phyloP scores from a whole-genome alignment of 2,113 vertebrate species.

The Neolamprologus ventralis region DNA sequence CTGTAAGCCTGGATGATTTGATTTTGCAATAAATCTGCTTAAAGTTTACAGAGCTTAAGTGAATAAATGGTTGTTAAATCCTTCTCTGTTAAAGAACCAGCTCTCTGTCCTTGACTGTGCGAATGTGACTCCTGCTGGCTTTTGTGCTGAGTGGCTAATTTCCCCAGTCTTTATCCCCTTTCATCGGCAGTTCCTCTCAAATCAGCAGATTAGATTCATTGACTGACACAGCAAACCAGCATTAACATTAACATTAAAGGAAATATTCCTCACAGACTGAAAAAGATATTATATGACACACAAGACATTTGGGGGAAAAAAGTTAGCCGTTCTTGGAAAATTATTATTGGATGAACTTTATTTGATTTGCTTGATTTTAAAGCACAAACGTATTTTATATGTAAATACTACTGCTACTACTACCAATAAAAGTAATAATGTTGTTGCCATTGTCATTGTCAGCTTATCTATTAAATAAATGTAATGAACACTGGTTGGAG shows the following conservation, averaged over 20 bases:
- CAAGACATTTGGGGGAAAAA: neutral
- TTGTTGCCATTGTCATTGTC: neutral
- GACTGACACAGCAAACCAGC: neutral
- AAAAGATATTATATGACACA: neutral
- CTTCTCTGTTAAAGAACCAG: neutral
- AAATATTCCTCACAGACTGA: neutral
- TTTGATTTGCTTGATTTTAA: neutral
- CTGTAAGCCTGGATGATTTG: neutral
- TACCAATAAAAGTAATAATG: neutral
- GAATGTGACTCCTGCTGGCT: constrained; percentile 20
- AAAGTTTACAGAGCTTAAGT: neutral
- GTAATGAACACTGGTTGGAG: neutral
- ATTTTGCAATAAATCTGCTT: constrained; percentile 17
- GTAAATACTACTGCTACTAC: accelerated
- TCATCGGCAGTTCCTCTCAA: neutral
- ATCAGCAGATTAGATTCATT: constrained; percentile 15
- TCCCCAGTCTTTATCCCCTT: constrained; percentile 1
- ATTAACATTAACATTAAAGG: constrained; percentile 1
- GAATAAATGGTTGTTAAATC: constrained; percentile 2
- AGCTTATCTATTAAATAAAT: neutral
- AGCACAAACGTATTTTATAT: neutral
- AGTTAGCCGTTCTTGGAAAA: neutral
- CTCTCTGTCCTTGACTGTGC: constrained; percentile 21
- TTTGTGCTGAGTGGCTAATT: constrained; percentile 30
- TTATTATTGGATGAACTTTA: neutral